Base-by-base conservation (phyloP, 2,797 vertebrate species). In the Acipenser ruthenus region DNA sequence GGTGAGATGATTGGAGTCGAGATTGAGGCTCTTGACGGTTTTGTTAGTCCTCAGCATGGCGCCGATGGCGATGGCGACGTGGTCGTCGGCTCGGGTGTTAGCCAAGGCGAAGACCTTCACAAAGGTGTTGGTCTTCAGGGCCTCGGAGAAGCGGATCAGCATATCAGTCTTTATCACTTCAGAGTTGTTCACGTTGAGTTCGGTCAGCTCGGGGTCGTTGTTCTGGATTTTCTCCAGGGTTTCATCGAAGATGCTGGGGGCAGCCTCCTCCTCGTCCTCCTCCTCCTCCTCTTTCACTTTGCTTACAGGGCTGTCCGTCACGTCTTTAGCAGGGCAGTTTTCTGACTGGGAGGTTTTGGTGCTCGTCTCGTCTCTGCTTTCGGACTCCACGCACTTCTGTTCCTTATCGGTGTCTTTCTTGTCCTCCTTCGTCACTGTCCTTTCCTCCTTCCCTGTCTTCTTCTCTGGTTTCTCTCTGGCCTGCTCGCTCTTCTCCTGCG, bases 1-100 rank as follows among this genome's bases (percentile, higher is more conserved):
- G 0, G 95, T 97, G 81, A 99, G 93, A 82, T 93, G 94, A 85
- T 99, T 99, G 68, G 97, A 99, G 79, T 99, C 97, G 64, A 99
- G 69, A 80, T 99, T 99, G 83, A 99, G 85, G 83, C 94, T 98
- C 49, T 84, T 93, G 78, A 99, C 80, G 53, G 88, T 88, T 70
- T 91, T 89, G 88, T 99, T 99, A 73, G 73, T 83, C 68, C 93
- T 92, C 11, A 99, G 87, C 76, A 90, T 93, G 68, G 90, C 90
- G 2, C 94, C 89, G 5, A 97, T 91, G 78, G 94, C 94, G 0
- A 95, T 94, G 65, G 96, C 96, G 70, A 99, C 95, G 0, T 99
- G 97, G 81, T 99, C 96, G 0, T 99, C 96, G 0, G 97, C 97
- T 0, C 91, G 91, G 3, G 96, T 98, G 82, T 99, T 99, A 23